Evolutionary conservation across 2,888 invertebrate genomes (phyloP), one percentile per base, ranked within the genome.

Genomic region (Tineola bisselliella): DNA sequence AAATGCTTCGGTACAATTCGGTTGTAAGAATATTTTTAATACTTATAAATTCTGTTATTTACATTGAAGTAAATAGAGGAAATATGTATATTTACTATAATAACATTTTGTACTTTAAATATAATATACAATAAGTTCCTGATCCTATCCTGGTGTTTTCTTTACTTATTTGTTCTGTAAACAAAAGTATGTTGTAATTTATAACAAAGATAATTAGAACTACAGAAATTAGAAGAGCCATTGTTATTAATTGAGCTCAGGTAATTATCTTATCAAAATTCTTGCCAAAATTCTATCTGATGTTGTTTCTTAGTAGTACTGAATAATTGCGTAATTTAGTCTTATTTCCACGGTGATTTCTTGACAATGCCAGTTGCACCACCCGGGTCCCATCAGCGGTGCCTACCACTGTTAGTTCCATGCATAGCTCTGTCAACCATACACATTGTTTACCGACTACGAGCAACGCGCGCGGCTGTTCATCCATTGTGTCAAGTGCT

Each of bases 391-490:
- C 25, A 69, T 68, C 70, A 69, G 70, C 6, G 11, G 1, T 11
- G 11, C 17, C 19, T 33, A 58, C 33, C 58, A 15, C 69, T 66
- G 69, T 79, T 80, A 82, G 79, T 82, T 78, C 75, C 71, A 73
- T 77, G 78, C 81, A 81, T 77, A 75, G 78, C 70, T 73, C 77
- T 76, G 82, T 76, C 76, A 75, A 76, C 80, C n/a, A n/a, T 72
- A 67, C 69, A 70, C 70, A 71, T 74, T 68, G 69, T 65, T 68
- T 67, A 68, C 70, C 67, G 68, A 65, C 10, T 19, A 19, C 13
- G 3, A 58, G 1, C 33, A 15, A 33, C 58, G 58, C 31, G 31
- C 58, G 58, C 58, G 58, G 13, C 48, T 48, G 13, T 48, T n/a
- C 17, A 3, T 12, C 48, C n/a, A 43, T 17, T 48, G 15, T 48